These are phyloP conservation scores for Conistra vaccinii DNA, from an alignment of 2,888 invertebrate species.

Conservation along the genomic window DNA sequence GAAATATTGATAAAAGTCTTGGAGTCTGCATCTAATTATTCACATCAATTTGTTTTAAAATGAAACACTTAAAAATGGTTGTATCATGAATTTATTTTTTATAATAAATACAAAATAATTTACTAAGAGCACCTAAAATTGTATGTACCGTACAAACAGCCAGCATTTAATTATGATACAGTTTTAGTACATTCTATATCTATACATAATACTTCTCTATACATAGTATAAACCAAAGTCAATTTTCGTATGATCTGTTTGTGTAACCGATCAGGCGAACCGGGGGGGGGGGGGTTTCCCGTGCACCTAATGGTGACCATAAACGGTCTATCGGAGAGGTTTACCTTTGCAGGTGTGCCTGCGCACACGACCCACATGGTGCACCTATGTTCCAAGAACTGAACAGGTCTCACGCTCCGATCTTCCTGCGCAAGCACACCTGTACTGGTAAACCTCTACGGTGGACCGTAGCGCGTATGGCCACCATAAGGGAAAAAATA, in stretches of 20 bases:
- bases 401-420: neutral
- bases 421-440: too few relatives aligned
- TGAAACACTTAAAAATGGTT: slow-evolving; percentile 7
- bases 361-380: neutral
- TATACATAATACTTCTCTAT: neutral
- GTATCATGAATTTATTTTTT: slow-evolving; percentile 6
- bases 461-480: too few relatives aligned
- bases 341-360: neutral
- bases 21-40: neutral
- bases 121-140: neutral
- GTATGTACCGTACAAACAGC: neutral
- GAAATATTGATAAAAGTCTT: too few relatives aligned
- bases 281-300: neutral
- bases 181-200: neutral
- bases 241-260: neutral
- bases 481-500: neutral
- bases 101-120: neutral
- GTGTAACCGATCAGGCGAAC: neutral
- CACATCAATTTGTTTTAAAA: neutral
- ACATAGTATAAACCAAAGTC: neutral
- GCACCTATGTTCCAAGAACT: neutral
- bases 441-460: neutral
- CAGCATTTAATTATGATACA: slow-evolving; percentile 8
- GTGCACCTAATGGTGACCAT: neutral
- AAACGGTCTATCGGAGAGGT: neutral